phyloP scores from a whole-genome alignment of 2,113 vertebrate genomes.

The Antigone vipio region DNA sequence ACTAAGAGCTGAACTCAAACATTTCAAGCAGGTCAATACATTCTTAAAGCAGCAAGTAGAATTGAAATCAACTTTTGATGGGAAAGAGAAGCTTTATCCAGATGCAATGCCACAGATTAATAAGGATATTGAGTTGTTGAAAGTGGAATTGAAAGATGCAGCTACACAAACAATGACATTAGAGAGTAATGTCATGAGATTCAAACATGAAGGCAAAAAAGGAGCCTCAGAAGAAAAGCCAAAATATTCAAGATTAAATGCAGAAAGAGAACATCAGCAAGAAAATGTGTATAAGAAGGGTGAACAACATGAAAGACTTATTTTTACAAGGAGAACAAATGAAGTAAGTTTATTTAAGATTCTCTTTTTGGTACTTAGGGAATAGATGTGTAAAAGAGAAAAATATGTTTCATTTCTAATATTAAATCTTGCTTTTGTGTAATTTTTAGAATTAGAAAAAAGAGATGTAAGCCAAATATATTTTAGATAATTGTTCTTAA shows the following conservation, averaged over 20 bases:
- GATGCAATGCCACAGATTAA: slow-evolving; percentile 24
- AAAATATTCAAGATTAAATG: background rate
- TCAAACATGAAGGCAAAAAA: slow-evolving; percentile 4
- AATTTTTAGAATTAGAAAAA: slow-evolving; percentile 8
- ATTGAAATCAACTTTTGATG: slow-evolving; percentile 35
- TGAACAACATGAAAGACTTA: background rate
- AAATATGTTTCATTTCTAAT: slow-evolving; percentile 20
- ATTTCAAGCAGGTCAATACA: slow-evolving; percentile 63
- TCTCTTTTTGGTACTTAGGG: slow-evolving; percentile 2
- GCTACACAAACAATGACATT: slow-evolving; percentile 55
- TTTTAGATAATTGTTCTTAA: slow-evolving; percentile 40
- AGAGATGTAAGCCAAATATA: slow-evolving; percentile 22
- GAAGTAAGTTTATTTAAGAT: slow-evolving; percentile 68
- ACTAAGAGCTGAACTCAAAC: slow-evolving; percentile 69
- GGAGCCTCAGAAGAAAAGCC: slow-evolving; percentile 31
- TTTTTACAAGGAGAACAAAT: background rate
- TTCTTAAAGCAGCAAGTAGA: slow-evolving; percentile 68
- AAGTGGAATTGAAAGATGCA: slow-evolving; percentile 67
- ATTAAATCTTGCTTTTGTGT: slow-evolving; percentile 28
- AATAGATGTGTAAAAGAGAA: slow-evolving; percentile 1
- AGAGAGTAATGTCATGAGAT: slow-evolving; percentile 8
- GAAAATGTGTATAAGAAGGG: background rate
- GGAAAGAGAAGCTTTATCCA: slow-evolving; percentile 32
- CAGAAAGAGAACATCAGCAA: slow-evolving; percentile 13
- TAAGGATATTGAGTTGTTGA: slow-evolving; percentile 39